Evolutionary conservation across 92 coral and sea anemone species (phyloP).

Genomic region (Porites lobata): DNA sequence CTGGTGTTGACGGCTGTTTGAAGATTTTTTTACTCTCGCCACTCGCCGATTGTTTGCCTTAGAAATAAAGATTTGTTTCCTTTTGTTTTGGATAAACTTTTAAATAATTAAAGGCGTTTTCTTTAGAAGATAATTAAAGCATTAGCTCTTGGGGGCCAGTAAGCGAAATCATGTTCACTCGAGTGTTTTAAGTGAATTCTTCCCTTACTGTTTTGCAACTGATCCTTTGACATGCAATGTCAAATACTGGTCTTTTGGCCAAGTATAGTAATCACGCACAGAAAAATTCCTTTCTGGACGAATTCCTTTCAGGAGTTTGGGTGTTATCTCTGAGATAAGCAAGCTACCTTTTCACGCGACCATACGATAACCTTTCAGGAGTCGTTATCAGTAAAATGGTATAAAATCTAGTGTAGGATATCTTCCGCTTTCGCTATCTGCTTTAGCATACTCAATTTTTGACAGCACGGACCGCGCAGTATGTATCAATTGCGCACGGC

Average conservation of each 20-base stretch:
- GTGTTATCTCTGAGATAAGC: constrained; percentile 40
- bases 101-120: constrained; percentile 5
- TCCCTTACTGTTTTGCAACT: constrained; percentile 13
- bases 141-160: background rate
- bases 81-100: constrained; percentile 28
- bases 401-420: constrained; percentile 18
- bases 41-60: constrained; percentile 8
- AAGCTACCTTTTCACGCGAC: constrained; percentile 22
- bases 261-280: background rate
- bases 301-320: constrained; percentile 11
- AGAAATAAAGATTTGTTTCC: constrained; percentile 5
- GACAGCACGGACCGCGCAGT: background rate
- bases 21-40: background rate
- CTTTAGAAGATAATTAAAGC: constrained; percentile 27
- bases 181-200: constrained; percentile 58
- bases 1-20: constrained; percentile 34
- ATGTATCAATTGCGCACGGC: constrained; percentile 23
- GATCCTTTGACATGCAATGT: background rate
- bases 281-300: constrained; percentile 4
- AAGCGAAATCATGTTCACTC: too few species aligned
- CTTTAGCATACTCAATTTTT: background rate
- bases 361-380: constrained; percentile 39
- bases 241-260: background rate
- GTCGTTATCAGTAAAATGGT: constrained; percentile 38
- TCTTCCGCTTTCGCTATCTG: constrained; percentile 35